Base-by-base conservation (phyloP, 2,113 vertebrate genomes). In the Nematolebias whitei region DNA sequence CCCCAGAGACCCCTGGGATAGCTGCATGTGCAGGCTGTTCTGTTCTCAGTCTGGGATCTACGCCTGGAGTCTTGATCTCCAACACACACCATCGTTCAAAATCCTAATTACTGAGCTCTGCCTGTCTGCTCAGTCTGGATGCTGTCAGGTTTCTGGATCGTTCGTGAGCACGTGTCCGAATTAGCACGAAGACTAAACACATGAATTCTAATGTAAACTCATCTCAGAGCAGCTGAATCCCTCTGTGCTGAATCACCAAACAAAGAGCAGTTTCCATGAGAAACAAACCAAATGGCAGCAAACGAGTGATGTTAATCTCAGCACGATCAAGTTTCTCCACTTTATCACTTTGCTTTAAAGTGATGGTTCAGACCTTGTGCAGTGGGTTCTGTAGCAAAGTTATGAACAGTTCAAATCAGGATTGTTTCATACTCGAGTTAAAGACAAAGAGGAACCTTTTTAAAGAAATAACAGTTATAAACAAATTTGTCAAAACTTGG, bases 151-250 rank as follows among this genome's bases (percentile, higher is more conserved):
- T 52, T 39, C 58, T 78, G 68, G 79, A 77, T 75, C 56, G 22
- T 52, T 23, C 2, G 0, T 51, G 29, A 59, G 49, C 85, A 82
- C 60, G 68, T 79, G 60, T 52, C 64, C 54, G 70, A 66, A 75
- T 87, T 48, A 82, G 48, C 72, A 44, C 48, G 8, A 47, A 74
- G 77, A 63, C 68, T 81, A 86, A 89, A 87, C 87, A 86, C 56
- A 71, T 82, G 76, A 44, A 77, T 79, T 76, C 58, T 49, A 84
- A 76, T 74, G 54, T 84, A 85, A 88, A 86, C 86, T 41, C 16
- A 35, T 41, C 66, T 49, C 22, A n/a, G 24, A 39, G 58, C 51
- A 26, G 45, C 44, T 13, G 16, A 50, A 57, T 2, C 20, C 26
- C 61, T 74, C 52, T 47, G 48, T 12, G 19, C 43, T 22, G 14